phyloP scores from a whole-genome alignment of 2,888 invertebrate genomes.

The Chloroclystis v-ata region DNA sequence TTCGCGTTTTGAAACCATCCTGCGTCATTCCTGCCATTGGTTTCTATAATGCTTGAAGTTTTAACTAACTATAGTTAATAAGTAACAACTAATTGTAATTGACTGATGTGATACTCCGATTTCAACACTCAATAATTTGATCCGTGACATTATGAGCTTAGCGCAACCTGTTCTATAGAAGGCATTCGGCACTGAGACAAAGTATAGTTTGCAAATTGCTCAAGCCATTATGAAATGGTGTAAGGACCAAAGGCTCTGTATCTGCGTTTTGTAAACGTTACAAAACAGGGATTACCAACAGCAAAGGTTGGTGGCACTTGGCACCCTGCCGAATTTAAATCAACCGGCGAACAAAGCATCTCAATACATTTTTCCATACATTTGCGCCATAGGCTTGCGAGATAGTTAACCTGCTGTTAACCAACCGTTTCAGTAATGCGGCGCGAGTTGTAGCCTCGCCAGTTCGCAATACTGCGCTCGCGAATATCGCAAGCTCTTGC shows the following conservation, averaged over 20 bases:
- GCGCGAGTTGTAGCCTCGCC: constrained; percentile 46
- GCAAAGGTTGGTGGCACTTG: constrained; percentile 22
- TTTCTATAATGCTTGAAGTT: constrained; percentile 18
- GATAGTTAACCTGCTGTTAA: constrained; percentile 46
- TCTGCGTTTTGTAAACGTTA: constrained; percentile 59
- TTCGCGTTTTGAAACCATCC: constrained; percentile 75
- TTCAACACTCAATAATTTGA: constrained; percentile 13
- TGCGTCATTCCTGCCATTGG: constrained; percentile 64
- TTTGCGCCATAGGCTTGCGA: constrained; percentile 53
- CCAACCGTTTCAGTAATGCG: constrained; percentile 63
- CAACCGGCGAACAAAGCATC: constrained; percentile 42
- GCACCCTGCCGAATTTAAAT: constrained; percentile 50
- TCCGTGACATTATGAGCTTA: constrained; percentile 9
- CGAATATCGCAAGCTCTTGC: constrained; percentile 73
- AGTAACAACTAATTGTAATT: constrained; percentile 14
- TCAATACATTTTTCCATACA: constrained; percentile 55
- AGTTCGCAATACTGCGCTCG: constrained; percentile 63
- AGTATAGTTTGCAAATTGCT: constrained; percentile 52
- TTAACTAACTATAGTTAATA: constrained; percentile 17
- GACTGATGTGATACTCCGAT: constrained; percentile 10
- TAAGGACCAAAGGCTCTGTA: constrained; percentile 53
- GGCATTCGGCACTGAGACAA: constrained; percentile 40
- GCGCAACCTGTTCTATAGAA: constrained; percentile 10
- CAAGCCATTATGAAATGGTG: constrained; percentile 70
- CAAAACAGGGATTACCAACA: constrained; percentile 58